Conservation (phyloP, 1,140 invertebrate species). For the Brachionus plicatilis region DNA sequence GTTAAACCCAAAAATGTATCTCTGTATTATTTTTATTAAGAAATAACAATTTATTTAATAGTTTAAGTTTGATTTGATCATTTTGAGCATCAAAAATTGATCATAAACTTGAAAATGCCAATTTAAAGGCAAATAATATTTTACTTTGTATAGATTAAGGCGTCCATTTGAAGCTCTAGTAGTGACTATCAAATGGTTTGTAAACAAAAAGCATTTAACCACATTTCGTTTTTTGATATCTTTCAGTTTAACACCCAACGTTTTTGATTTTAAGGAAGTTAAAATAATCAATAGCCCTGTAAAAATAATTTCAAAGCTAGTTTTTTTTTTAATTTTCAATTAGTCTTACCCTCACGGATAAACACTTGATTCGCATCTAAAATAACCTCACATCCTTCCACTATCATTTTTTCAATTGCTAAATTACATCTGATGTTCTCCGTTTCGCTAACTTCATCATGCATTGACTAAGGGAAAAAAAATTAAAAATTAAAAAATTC, state of each 20-base stretch:
- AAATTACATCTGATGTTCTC: slow-evolving; percentile 87
- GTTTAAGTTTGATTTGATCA: too few species aligned
- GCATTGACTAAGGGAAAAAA: slow-evolving; percentile 51
- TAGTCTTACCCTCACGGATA: slow-evolving; percentile 54
- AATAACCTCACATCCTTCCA: slow-evolving; percentile 86
- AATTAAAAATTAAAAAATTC: not conserved
- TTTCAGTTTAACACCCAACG: slow-evolving; percentile 59
- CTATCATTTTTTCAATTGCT: slow-evolving; percentile 86
- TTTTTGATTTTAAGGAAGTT: slow-evolving; percentile 62
- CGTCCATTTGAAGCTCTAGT: slow-evolving; percentile 74
- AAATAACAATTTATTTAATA: too few species aligned
- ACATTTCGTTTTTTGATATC: slow-evolving; percentile 67
- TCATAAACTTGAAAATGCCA: too few species aligned
- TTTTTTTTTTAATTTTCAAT: not conserved
- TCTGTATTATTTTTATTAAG: too few species aligned
- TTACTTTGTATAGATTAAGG: slow-evolving; percentile 71
- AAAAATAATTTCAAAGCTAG: slow-evolving; percentile 42
- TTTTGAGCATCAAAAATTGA: too few species aligned
- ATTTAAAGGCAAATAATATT: not conserved
- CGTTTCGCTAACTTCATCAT: slow-evolving; percentile 74
- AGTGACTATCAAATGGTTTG: slow-evolving; percentile 76
- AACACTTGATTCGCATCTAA: slow-evolving; percentile 84
- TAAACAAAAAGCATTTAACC: slow-evolving; percentile 78
- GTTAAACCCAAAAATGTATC: too few species aligned
- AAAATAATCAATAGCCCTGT: slow-evolving; percentile 68